Evolutionary conservation across 2,113 vertebrate genomes (phyloP), one percentile per base, ranked within the genome.

Genomic region (Halcyon senegalensis): DNA sequence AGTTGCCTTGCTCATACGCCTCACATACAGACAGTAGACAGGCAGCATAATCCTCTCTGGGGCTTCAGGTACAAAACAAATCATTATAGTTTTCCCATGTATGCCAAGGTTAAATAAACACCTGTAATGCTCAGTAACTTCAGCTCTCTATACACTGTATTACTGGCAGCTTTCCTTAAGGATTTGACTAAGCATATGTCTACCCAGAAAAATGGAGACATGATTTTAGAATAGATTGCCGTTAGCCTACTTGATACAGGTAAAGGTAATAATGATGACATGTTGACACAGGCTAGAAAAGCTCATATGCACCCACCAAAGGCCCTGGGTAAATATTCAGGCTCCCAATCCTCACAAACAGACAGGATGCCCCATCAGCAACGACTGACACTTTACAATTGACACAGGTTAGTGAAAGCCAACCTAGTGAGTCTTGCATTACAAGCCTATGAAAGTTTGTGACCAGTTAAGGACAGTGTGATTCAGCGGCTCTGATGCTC

Each of bases 71-170:
- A 82, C 79, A 83, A 51, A 94, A 63, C 48, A 87, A 94, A 89
- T 83, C 77, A 89, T 95, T 91, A 91, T 20, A 80, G 83, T 80
- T 97, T 91, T 73, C 56, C 59, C 35, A 69, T 73, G 87, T 79
- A 84, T 96, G 67, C 64, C 80, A 94, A 94, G 85, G 90, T 97
- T 95, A 94, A 86, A 79, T 43, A 94, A 96, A 95, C 37, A 91
- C 78, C 46, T 78, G 78, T 48, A 88, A 87, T n/a, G 48, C 43
- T 89, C 43, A 46, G 60, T 76, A 74, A 70, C 67, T 74, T 58
- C 63, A 88, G 63, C 33, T 70, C 31, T 94, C 76, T 7, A 2
- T 20, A 85, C 41, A 48, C 62, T 58, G 30, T 39, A 33, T 87
- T 88, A 87, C 41, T 70, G 24, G 66, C 63, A 93, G 73, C 25